Percentiles rank a stretch among this genome's conserved stretches.
phyloP scores from a whole-genome alignment of 2,888 invertebrate species.

The Noctua fimbriata region DNA sequence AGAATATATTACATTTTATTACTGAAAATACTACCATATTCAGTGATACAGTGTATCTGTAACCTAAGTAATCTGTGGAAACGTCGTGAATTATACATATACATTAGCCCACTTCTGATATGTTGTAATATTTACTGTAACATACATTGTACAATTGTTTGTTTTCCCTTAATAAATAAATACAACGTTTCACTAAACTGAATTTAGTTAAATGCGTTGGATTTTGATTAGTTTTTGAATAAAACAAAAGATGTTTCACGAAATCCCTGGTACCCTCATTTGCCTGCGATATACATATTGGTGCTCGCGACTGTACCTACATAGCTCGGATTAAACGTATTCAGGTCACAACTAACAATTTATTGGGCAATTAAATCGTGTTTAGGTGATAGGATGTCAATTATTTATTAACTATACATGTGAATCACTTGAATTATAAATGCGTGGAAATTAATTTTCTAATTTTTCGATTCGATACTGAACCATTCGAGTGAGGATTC shows the following conservation, averaged over 20 bases:
- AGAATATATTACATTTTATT: not conserved
- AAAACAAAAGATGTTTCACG: not conserved
- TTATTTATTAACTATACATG: slow-evolving; percentile 35
- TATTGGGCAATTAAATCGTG: slow-evolving; percentile 55
- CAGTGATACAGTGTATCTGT: not conserved
- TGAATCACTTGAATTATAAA: slow-evolving; percentile 3
- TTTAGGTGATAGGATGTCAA: slow-evolving; percentile 46
- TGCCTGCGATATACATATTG: not conserved
- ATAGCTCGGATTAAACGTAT: slow-evolving; percentile 57
- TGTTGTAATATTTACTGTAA: not conserved
- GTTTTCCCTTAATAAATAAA: not conserved
- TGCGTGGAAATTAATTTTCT: not conserved
- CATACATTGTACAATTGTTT: not conserved
- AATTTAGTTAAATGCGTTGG: not conserved
- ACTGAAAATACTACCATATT: not conserved
- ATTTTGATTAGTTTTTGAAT: not conserved
- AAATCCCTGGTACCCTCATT: not conserved
- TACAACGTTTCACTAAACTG: not conserved
- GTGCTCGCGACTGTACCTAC: not conserved
- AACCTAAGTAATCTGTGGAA: not conserved
- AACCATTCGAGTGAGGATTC: not conserved
- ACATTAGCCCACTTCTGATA: not conserved
- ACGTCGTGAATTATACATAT: not conserved
- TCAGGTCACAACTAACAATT: slow-evolving; percentile 63
- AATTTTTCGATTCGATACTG: slow-evolving; percentile 1